Evolutionary conservation across 2,888 invertebrate genomes (phyloP).

Genomic region (Harmothoe impar): DNA sequence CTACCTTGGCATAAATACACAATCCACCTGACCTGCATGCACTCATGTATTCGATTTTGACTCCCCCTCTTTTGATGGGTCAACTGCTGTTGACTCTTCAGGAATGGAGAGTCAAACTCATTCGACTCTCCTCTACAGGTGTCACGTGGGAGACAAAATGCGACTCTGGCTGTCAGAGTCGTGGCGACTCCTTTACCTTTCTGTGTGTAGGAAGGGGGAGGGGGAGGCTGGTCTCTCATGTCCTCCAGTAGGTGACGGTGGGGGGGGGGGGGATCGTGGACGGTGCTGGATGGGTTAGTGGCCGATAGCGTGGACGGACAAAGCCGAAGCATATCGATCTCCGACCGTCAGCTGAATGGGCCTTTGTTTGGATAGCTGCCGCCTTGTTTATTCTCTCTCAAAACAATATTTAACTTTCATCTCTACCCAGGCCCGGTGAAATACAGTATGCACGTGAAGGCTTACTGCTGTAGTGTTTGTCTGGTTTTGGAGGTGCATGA

Average conservation of each 20-base stretch:
- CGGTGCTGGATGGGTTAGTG: neutral
- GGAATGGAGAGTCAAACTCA: too few relatives aligned
- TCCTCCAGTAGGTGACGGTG: neutral
- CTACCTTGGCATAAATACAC: too few relatives aligned
- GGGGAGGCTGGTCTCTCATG: neutral
- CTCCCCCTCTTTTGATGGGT: too few relatives aligned
- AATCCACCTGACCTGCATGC: too few relatives aligned
- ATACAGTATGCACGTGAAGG: conserved; percentile 1
- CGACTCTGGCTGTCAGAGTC: too few relatives aligned
- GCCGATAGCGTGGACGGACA: neutral
- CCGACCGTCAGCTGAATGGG: neutral
- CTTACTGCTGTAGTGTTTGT: too few relatives aligned
- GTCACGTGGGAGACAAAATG: too few relatives aligned
- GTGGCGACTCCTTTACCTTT: too few relatives aligned
- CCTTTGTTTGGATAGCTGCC: conserved; percentile 19
- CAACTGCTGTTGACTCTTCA: too few relatives aligned
- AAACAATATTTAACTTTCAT: conserved; percentile 61
- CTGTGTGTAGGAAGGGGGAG: too few relatives aligned
- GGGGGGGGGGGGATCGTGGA: neutral
- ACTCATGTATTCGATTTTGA: too few relatives aligned
- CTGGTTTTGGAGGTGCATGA: neutral
- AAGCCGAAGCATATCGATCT: neutral
- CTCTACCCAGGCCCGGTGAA: neutral
- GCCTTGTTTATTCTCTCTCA: conserved; percentile 37
- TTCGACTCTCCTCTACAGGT: too few relatives aligned